A percentile compares a stretch with the other conserved stretches of the same genome.
Conservation (phyloP, 1,140 invertebrate genomes). For the Pogonus chalceus region DNA sequence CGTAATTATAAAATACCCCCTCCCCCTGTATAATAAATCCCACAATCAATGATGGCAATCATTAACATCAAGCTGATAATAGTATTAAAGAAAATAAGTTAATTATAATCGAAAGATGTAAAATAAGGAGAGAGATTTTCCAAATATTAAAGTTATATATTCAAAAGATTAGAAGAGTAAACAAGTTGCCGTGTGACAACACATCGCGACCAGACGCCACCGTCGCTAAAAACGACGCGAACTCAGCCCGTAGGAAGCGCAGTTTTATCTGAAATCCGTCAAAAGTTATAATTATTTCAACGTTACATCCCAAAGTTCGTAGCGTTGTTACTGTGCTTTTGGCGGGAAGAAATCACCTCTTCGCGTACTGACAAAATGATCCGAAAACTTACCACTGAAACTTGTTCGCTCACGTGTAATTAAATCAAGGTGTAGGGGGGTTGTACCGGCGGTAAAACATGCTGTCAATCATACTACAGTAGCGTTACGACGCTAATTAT, state of each 20-base stretch:
- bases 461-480: too few relatives aligned
- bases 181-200: background rate
- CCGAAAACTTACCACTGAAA: background rate
- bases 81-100: too few relatives aligned
- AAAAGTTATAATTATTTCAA: constrained; percentile 5
- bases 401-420: background rate
- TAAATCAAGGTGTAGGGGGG: background rate
- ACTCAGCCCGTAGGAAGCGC: background rate
- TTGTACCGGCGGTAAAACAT: background rate
- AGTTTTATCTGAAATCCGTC: background rate
- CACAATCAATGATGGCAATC: too few relatives aligned
- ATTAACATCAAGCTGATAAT: too few relatives aligned
- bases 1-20: too few relatives aligned
- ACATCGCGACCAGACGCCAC: background rate
- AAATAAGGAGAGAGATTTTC: too few relatives aligned
- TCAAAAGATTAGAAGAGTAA: too few relatives aligned
- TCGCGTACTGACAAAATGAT: background rate
- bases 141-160: too few relatives aligned
- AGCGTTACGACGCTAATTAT: background rate
- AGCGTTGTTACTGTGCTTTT: background rate
- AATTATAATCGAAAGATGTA: too few relatives aligned
- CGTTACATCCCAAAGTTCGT: background rate
- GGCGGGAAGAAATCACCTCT: background rate
- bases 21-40: too few relatives aligned
- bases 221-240: too few relatives aligned